Percentiles rank a stretch among this genome's conserved stretches.
Conservation (phyloP, 2,888 invertebrate species). For the Cheilosia soror region DNA sequence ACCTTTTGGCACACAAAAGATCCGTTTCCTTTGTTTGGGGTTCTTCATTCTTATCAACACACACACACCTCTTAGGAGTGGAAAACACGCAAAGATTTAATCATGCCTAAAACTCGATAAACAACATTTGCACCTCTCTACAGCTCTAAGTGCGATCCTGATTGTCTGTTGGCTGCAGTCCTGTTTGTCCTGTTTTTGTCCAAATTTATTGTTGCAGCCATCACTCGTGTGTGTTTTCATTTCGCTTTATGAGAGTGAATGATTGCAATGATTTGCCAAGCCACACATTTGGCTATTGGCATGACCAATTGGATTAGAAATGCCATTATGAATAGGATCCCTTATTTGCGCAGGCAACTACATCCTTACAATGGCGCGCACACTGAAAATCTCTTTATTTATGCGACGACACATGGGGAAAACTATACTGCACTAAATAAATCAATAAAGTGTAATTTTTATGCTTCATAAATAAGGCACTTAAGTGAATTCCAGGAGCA, state of each 20-base stretch:
- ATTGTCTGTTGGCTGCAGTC: constrained; percentile 19
- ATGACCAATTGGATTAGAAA: constrained; percentile 54
- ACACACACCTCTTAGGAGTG: constrained; percentile 9
- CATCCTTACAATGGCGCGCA: constrained; percentile 6
- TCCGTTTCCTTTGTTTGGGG: constrained; percentile 34
- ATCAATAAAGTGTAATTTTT: constrained; percentile 64
- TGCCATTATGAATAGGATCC: constrained; percentile 10
- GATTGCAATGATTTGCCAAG: constrained; percentile 53
- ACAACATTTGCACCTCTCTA: constrained; percentile 41
- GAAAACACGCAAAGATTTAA: constrained; percentile 18
- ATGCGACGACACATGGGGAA: neutral
- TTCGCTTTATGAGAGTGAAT: constrained; percentile 30
- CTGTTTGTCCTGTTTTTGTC: constrained; percentile 41
- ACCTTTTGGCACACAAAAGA: constrained; percentile 13
- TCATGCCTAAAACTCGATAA: constrained; percentile 32
- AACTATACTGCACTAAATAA: constrained; percentile 38
- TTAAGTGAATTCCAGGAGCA: constrained; percentile 61
- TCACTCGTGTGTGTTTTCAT: constrained; percentile 29
- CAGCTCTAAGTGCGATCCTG: constrained; percentile 20
- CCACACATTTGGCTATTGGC: constrained; percentile 36
- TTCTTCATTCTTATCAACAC: constrained; percentile 26
- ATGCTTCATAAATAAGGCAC: constrained; percentile 61
- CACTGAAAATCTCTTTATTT: constrained; percentile 50
- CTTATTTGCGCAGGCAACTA: neutral
- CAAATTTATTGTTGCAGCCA: constrained; percentile 1